Percentiles rank a stretch among this genome's conserved stretches.
Conservation (phyloP, 2,113 vertebrate species). For the human region GRCh38 chr1:148689001-148689500, state of each 20-base stretch:
- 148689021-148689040: not conserved
- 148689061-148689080: not conserved
- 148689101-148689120: not conserved
- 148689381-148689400: too few relatives aligned
- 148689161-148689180: slow-evolving; percentile 17
- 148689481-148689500: too few relatives aligned
- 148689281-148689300: too few relatives aligned
- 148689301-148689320: too few relatives aligned
- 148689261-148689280: not conserved
- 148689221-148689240: not conserved
- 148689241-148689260: not conserved
- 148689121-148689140: not conserved
- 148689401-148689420: too few relatives aligned
- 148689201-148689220: not conserved
- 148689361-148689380: too few relatives aligned
- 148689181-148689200: not conserved
- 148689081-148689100: slow-evolving; percentile 8
- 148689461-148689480: too few relatives aligned
- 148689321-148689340: too few relatives aligned
- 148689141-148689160: not conserved
- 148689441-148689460: too few relatives aligned
- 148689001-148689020: not conserved
- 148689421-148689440: too few relatives aligned
- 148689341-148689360: too few relatives aligned
- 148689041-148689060: not conserved